These are phyloP conservation scores for Drosophila punjabiensis DNA, from an alignment of 1,140 invertebrate genomes.

Conservation along the genomic window DNA sequence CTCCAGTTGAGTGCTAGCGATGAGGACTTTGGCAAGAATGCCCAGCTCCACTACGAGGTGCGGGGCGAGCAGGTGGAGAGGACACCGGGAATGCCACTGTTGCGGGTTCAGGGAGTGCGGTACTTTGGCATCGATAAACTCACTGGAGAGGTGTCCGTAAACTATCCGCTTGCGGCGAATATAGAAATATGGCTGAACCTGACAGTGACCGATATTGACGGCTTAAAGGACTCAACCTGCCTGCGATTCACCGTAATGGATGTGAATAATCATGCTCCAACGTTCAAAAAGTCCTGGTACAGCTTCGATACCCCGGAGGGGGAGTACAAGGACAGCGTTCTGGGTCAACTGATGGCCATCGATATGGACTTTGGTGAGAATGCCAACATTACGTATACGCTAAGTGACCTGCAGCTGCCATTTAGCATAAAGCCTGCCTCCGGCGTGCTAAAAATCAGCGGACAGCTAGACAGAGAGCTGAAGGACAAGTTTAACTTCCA, in stretches of 20 bases:
- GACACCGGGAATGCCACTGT: conserved; percentile 64
- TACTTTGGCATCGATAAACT: conserved; percentile 91
- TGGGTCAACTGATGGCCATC: conserved; percentile 91
- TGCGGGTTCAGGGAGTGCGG: conserved; percentile 86
- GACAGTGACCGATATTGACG: conserved; percentile 91
- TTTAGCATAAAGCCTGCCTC: conserved; percentile 91
- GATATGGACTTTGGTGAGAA: conserved; percentile 92
- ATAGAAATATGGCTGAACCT: conserved; percentile 92
- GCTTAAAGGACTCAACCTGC: conserved; percentile 89
- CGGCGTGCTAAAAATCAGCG: conserved; percentile 91
- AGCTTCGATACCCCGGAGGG: conserved; percentile 93
- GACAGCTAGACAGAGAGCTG: conserved; percentile 92
- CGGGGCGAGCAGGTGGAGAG: conserved; percentile 88
- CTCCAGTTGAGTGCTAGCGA: conserved; percentile 93
- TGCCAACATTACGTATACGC: conserved; percentile 91
- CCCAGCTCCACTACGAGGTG: conserved; percentile 91
- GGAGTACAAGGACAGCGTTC: conserved; percentile 88
- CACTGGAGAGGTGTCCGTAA: conserved; percentile 91
- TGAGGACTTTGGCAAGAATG: conserved; percentile 91
- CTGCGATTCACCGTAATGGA: conserved; percentile 90
- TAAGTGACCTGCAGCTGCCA: conserved; percentile 88
- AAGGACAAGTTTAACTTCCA: conserved; percentile 90
- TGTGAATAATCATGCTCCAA: conserved; percentile 94
- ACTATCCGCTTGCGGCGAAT: conserved; percentile 91
- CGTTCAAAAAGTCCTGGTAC: conserved; percentile 93